Conservation (phyloP, 2,797 vertebrate species). For the Megalops cyprinoides region DNA sequence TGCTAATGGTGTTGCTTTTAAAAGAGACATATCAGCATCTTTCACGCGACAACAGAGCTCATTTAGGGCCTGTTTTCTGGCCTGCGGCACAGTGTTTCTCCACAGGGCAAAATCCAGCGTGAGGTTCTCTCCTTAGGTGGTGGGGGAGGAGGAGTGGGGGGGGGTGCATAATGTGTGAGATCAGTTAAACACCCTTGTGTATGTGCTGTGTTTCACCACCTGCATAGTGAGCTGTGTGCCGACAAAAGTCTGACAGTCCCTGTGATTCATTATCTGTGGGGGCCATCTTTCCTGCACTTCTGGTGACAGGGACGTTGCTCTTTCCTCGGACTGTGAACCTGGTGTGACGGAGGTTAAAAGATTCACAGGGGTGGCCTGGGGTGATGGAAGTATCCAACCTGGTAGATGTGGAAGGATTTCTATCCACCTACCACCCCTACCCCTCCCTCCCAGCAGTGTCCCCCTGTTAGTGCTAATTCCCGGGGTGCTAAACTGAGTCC, state of each 20-base stretch:
- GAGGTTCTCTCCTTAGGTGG: background rate
- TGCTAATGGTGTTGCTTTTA: slow-evolving; percentile 51
- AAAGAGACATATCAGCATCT: slow-evolving; percentile 62
- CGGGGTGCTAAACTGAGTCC: background rate
- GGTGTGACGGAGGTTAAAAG: too few species aligned
- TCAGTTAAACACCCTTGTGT: background rate
- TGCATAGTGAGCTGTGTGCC: background rate
- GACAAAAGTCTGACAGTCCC: too few species aligned
- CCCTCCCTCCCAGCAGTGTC: too few species aligned
- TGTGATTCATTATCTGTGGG: background rate
- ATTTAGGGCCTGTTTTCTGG: slow-evolving; percentile 49
- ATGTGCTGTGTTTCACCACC: background rate
- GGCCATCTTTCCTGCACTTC: too few species aligned
- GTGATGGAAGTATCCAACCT: too few species aligned
- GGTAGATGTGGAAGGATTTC: too few species aligned
- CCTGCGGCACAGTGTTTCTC: slow-evolving; percentile 53
- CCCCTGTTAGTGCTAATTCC: too few species aligned
- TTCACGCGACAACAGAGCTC: slow-evolving; percentile 55
- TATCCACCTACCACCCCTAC: too few species aligned
- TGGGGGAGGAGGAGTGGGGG: background rate
- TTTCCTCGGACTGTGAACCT: too few species aligned
- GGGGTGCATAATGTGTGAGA: background rate
- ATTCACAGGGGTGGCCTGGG: background rate
- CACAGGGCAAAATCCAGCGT: slow-evolving; percentile 39
- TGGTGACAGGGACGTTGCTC: background rate